Conservation (phyloP, 2,113 vertebrate genomes). For the Hippocampus barbouri region DNA sequence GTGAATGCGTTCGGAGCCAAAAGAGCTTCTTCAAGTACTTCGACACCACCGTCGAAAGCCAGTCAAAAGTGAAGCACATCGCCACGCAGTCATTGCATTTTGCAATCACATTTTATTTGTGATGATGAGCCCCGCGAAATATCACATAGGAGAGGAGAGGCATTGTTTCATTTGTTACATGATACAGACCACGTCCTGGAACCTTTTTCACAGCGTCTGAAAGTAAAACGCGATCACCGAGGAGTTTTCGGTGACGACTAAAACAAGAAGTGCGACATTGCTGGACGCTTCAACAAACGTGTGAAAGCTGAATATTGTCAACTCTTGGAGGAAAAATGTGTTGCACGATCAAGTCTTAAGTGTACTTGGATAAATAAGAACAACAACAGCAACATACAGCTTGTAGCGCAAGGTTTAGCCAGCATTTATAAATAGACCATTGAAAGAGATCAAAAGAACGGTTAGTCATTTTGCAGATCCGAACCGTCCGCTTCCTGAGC, state of each 20-base stretch:
- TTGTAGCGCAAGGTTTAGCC: conserved; percentile 17
- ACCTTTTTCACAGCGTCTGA: not conserved
- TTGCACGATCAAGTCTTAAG: conserved; percentile 12
- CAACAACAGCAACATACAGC: conserved; percentile 13
- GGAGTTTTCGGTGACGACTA: not conserved
- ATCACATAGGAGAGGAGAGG: conserved; percentile 4
- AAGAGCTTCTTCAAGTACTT: not conserved
- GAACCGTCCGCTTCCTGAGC: conserved; percentile 61
- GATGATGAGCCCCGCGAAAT: conserved; percentile 3
- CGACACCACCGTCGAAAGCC: not conserved
- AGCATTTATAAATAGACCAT: conserved; percentile 36
- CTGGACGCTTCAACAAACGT: conserved; percentile 6
- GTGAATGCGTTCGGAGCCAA: not conserved
- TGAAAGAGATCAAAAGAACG: conserved; percentile 30
- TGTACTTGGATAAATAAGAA: conserved; percentile 30
- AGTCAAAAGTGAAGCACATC: conserved; percentile 5
- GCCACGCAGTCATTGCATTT: not conserved
- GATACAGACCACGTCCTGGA: not conserved
- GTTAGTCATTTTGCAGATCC: conserved; percentile 60
- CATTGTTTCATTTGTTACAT: not conserved
- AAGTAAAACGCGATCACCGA: not conserved
- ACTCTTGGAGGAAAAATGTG: conserved; percentile 1
- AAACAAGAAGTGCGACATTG: not conserved
- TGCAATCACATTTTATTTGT: not conserved
- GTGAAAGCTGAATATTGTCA: not conserved